Evolutionary conservation across 2,797 vertebrate species (phyloP), one percentile per base, ranked within the genome.

Genomic region (Sebastes jordani): DNA sequence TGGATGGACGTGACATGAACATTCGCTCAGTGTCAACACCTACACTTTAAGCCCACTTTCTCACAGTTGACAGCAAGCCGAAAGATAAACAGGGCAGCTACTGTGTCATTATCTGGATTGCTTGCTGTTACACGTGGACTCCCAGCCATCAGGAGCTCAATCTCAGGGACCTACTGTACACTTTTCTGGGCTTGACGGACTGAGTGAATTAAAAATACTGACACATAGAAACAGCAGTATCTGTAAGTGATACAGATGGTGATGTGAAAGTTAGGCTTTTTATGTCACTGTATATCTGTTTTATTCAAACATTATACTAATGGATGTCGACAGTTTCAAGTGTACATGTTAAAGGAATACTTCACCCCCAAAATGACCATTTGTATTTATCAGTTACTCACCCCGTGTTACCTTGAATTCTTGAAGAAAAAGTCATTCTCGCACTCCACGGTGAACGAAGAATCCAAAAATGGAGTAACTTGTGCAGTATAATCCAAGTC

Each of bases 141-240:
- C 29, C 18, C 55, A 36, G 77, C 67, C 25, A 46, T 42, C 62
- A 68, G 74, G 32, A 75, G 80, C 63, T 81, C 60, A 49, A 67
- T 82, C 85, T 89, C 86, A 86, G 86, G 88, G 88, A 88, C 62
- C 55, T 64, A 42, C 14, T 16, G 38, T 46, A 34, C 69, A 49
- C 54, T 76, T 11, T 36, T 63, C 58, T 63, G 67, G 36, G 74
- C 56, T 71, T 49, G n/a, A 14, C 16, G 5, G 29, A 30, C 74
- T 11, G 60, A 42, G 23, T 27, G 13, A 46, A 68, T n/a, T 54
- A 55, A 10, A 55, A 42, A 22, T 25, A 54, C 25, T 3, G 46
- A 56, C 16, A 7, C 25, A n/a, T 27, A 52, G 11, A 36, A 63
- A 60, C 46, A 46, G 66, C 49, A 27, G 22, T 29, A 22, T 36